Base-by-base conservation (phyloP, 2,113 vertebrate species). In the Coregonus clupeaformis region DNA sequence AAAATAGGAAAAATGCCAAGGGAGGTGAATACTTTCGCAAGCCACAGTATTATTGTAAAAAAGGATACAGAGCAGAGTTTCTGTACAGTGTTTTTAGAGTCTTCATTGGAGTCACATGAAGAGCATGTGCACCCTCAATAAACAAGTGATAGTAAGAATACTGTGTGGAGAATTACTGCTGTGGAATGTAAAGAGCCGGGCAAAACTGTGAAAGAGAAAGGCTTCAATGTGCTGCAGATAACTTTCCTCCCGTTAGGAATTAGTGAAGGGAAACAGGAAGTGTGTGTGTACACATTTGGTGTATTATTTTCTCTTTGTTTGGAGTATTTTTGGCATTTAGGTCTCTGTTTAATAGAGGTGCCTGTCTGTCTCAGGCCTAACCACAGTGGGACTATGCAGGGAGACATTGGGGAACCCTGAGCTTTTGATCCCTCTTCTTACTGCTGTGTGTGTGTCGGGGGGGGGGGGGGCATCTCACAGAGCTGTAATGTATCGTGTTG, bases 41-140 rank as follows among this genome's bases (percentile, higher is more conserved):
- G n/a, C n/a, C n/a, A n/a, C n/a, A 89, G 89, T 91, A 88, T 80
- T 85, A 86, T 87, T 88, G 75, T 72, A 77, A 82, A 86, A 72
- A 12, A 45, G 70, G 75, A 71, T 70, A 52, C 49, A 52, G 49
- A 52, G 65, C 27, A 36, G 65, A 67, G 30, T 32, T 1, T 52
- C 13, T 52, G 12, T 52, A 52, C 49, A 52, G 49, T 18, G 16
- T 52, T 52, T 52, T 18, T 16, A 74, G 76, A 32, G n/a, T 87
- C 82, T 75, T 75, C 82, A 90, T 84, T 89, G 82, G 88, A 91
- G 85, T 91, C 90, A 91, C 89, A 91, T 91, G 90, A 89, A 88
- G 81, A 90, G 80, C 89, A 88, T 86, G 90, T 86, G 88, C 74
- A 60, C 88, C 82, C 83, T 80, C 76, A 0, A 52, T 68, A 76